Base-by-base conservation (phyloP, 2,888 invertebrate genomes). In the Polydrusus pterygomalis region DNA sequence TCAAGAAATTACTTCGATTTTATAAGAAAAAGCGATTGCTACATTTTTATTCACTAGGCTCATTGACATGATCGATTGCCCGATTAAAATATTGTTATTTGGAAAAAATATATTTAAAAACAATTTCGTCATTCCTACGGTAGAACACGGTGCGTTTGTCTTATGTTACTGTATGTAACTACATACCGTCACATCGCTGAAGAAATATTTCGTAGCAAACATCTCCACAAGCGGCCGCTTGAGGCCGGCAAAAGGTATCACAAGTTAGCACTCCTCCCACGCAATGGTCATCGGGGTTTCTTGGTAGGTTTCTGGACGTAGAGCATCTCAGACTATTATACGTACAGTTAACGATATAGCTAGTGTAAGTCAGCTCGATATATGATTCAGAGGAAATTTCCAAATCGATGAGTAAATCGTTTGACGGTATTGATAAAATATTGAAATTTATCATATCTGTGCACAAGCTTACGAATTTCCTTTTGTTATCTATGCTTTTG, bases 161-260 rank as follows among this genome's bases (percentile, higher is more conserved):
- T 5, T 25, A 1, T 25, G 11, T 30, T 40, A 38, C 13, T n/a
- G 13, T 13, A 3, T 43, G 13, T 40, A 43, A 1, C 25, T 18
- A 65, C 60, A 62, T 51, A 72, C 74, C 71, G 34, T 77, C 62
- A 40, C 77, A 77, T 20, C 74, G 45, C 43, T 77, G 70, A 25
- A 47, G n/a, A 25, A 71, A 17, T 47, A 75, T 15, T n/a, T 75
- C 71, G 51, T 77, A 77, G 47, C 77, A 77, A 45, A 45, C 10
- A 43, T 67, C 17, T 8, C 68, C 77, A 30, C 74, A 77, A 9
- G 10, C 17, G 11, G 40, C 60, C 9, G 45, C 30, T 30, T 63
- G 56, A 15, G 17, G 8, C 13, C 30, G 7, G 20, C 77, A 77
- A 3, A 17, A 49, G 3, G 13, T n/a, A n/a, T 68, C 49, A 25